These are phyloP conservation scores for Drosophila fulvimacula DNA, from an alignment of 2,888 invertebrate genomes.

Conservation along the genomic window DNA sequence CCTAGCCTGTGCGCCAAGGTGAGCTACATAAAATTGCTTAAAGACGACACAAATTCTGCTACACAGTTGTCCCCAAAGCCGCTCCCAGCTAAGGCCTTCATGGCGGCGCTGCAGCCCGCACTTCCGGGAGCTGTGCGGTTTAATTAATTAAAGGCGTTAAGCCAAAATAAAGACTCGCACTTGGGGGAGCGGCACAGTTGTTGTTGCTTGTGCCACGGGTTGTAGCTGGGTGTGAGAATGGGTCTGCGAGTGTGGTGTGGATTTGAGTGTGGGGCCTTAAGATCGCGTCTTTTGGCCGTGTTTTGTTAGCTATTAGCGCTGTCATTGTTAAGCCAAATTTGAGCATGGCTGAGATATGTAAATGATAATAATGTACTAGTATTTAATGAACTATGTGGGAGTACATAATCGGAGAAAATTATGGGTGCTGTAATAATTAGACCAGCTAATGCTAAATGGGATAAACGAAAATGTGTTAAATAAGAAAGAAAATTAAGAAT, in stretches of 20 bases:
- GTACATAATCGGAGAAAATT: neutral
- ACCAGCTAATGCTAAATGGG: too few relatives aligned
- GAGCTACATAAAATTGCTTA: constrained; percentile 44
- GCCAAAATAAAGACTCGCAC: constrained; percentile 60
- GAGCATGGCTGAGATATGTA: neutral
- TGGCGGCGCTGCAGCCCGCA: constrained; percentile 31
- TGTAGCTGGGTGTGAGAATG: neutral
- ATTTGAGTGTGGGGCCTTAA: constrained; percentile 3
- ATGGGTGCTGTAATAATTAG: neutral
- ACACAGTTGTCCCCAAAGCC: constrained; percentile 29
- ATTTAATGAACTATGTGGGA: neutral
- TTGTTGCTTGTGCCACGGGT: neutral
- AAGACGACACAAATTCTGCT: constrained; percentile 52
- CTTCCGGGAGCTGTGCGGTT: constrained; percentile 68
- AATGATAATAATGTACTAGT: constrained; percentile 4
- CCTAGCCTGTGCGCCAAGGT: constrained; percentile 29
- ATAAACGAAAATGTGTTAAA: neutral
- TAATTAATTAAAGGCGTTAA: constrained; percentile 80
- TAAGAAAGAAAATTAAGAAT: too few relatives aligned
- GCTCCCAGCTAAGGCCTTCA: constrained; percentile 9
- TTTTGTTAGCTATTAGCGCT: constrained; percentile 26
- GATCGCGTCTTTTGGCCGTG: constrained; percentile 13
- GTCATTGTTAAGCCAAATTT: constrained; percentile 13
- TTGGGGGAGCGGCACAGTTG: constrained; percentile 33
- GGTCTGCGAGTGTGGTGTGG: constrained; percentile 3